Conservation (phyloP, 2,113 vertebrate genomes). For the Dolichotis patagonum region DNA sequence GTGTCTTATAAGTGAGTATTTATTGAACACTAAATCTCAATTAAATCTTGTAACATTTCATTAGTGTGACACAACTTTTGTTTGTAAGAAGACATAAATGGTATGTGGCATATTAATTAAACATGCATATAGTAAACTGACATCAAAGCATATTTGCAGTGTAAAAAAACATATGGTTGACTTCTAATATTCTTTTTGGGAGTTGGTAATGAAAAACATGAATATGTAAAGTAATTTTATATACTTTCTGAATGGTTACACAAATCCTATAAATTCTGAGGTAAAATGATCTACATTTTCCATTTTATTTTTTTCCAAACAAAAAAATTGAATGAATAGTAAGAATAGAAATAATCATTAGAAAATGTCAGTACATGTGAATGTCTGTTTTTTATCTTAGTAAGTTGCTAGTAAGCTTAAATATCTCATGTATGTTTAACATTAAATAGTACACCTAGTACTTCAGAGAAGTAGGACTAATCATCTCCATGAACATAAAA, state of each 20-base stretch:
- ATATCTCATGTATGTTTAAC: neutral
- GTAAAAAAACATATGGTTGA: neutral
- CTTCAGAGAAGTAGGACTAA: neutral
- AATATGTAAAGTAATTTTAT: slow-evolving; percentile 22
- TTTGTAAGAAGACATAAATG: slow-evolving; percentile 1
- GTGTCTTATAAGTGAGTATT: slow-evolving; percentile 39
- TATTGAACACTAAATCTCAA: slow-evolving; percentile 40
- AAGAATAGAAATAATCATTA: neutral
- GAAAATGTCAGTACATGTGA: slow-evolving; percentile 30
- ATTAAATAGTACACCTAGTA: neutral
- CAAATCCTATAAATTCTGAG: neutral
- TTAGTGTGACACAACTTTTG: slow-evolving; percentile 31
- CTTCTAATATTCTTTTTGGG: neutral
- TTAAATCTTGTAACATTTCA: slow-evolving; percentile 58
- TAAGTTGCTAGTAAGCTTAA: slow-evolving; percentile 18
- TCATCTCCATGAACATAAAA: neutral
- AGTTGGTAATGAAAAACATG: slow-evolving; percentile 39
- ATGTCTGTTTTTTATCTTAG: slow-evolving; percentile 15
- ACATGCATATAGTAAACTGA: neutral
- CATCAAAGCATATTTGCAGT: slow-evolving; percentile 9
- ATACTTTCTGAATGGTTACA: neutral
- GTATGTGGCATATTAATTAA: slow-evolving; percentile 44
- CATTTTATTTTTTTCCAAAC: neutral
- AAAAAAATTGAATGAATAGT: slow-evolving; percentile 6
- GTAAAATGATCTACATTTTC: slow-evolving; percentile 2